Evolutionary conservation across 2,888 invertebrate genomes (phyloP), one percentile per base, ranked within the genome.

Genomic region (Venusia cambrica): DNA sequence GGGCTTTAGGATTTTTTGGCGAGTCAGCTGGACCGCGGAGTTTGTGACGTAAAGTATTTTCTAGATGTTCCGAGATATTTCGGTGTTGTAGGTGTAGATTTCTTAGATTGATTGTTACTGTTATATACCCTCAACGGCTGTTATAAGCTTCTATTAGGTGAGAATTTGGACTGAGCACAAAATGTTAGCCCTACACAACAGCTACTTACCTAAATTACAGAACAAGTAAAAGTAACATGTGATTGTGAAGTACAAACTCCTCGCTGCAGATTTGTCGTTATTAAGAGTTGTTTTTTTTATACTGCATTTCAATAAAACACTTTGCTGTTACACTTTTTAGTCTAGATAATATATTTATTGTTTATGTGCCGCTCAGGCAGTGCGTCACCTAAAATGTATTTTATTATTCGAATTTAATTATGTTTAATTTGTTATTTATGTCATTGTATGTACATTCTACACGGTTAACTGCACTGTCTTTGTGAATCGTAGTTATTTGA

Each of bases 1-100:
- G 34, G 30, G 26, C 20, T 21, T 9, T 10, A 11, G 21, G 24
- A 14, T 15, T 16, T 11, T 36, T 30, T 20, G 21, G 21, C 7
- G 33, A 26, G n/a, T n/a, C 24, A 14, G 10, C 9, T 12, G 27
- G 15, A 30, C 10, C 18, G 17, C 15, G 21, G 16, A 8, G 12
- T 7, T 38, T 38, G 38, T 40, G 37, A 37, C 38, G 43, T 40
- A 48, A 47, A 45, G 60, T 31, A 48, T 57, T 62, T 54, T 58
- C n/a, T 56, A 64, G 62, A 58, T 60, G 48, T 63, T 57, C 57
- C 48, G 50, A 34, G 50, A 58, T 54, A 55, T 55, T 51, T 69
- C 48, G 58, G 62, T 68, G 65, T 71, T 63, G 73, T 74, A 73
- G 64, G n/a, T n/a, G 71, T 73, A 73, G 57, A 59, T 50, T 67